Percentiles rank a stretch among this genome's conserved stretches.
phyloP scores from a whole-genome alignment of 2,888 invertebrate genomes.

The Amphipyra berbera region DNA sequence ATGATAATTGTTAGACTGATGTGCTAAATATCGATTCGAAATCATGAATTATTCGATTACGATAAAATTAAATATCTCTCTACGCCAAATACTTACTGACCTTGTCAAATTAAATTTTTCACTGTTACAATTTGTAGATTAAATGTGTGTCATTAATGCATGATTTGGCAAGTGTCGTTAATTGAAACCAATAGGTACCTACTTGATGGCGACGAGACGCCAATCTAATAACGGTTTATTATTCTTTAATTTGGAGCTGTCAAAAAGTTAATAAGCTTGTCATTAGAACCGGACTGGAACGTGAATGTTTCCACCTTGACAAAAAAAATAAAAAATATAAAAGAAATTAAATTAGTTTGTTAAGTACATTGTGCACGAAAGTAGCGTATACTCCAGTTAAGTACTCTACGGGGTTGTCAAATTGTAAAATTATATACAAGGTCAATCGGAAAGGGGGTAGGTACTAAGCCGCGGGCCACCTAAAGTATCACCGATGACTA shows the following conservation, averaged over 20 bases:
- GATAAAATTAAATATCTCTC: too few relatives aligned
- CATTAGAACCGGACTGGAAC: slow-evolving; percentile 6
- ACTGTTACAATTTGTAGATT: slow-evolving; percentile 14
- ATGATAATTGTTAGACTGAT: too few relatives aligned
- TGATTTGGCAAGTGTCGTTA: slow-evolving; percentile 44
- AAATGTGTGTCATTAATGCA: slow-evolving; percentile 35
- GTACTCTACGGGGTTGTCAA: too few relatives aligned
- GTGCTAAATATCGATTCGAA: too few relatives aligned
- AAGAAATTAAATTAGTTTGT: not conserved
- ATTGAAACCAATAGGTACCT: slow-evolving; percentile 18
- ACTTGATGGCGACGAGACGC: slow-evolving; percentile 11
- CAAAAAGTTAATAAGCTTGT: slow-evolving; percentile 42
- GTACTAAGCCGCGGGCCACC: too few relatives aligned
- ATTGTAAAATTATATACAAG: too few relatives aligned
- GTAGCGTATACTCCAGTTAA: too few relatives aligned
- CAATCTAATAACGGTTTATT: slow-evolving; percentile 44
- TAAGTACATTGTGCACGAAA: too few relatives aligned
- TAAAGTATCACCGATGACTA: too few relatives aligned
- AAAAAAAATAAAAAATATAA: slow-evolving; percentile 1
- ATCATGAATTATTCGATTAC: too few relatives aligned
- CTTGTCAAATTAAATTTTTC: slow-evolving; percentile 17
- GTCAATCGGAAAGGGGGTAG: too few relatives aligned
- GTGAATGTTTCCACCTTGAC: slow-evolving; percentile 29
- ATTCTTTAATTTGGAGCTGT: slow-evolving; percentile 48
- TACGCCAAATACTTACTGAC: slow-evolving; percentile 3